phyloP scores from a whole-genome alignment of 2,888 invertebrate species.

The Tholera decimalis region DNA sequence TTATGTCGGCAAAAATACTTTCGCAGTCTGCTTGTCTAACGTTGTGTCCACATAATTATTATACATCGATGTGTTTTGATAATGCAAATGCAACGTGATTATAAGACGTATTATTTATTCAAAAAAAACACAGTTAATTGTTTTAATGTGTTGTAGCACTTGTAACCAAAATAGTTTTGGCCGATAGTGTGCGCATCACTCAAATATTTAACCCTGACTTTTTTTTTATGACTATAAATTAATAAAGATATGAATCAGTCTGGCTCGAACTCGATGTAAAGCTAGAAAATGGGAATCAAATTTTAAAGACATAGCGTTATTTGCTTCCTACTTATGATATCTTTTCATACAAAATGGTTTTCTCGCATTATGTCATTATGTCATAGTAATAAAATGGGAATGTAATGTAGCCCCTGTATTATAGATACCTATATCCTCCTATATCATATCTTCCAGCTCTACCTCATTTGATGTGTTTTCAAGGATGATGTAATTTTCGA shows the following conservation, averaged over 20 bases:
- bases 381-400: too few relatives aligned
- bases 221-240: slow-evolving; percentile 23
- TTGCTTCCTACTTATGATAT: too few relatives aligned
- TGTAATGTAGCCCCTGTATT: too few relatives aligned
- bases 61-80: slow-evolving; percentile 8
- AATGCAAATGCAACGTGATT: slow-evolving; percentile 9
- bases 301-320: too few relatives aligned
- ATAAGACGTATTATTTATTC: slow-evolving; percentile 3
- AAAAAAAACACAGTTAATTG: slow-evolving; percentile 43
- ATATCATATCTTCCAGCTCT: too few relatives aligned
- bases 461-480: too few relatives aligned
- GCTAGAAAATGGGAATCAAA: too few relatives aligned
- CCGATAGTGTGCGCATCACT: slow-evolving; percentile 36
- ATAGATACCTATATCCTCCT: too few relatives aligned
- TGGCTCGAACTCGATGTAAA: too few relatives aligned
- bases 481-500: too few relatives aligned
- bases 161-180: slow-evolving; percentile 49
- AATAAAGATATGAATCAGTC: slow-evolving; percentile 2
- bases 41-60: neutral
- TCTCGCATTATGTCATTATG: too few relatives aligned
- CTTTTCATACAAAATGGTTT: too few relatives aligned
- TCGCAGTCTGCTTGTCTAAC: slow-evolving; percentile 20
- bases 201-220: slow-evolving; percentile 35
- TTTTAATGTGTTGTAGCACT: slow-evolving; percentile 28
- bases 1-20: slow-evolving; percentile 23